Base-by-base conservation (phyloP, 2,113 vertebrate species). In the Microtus richardsoni region DNA sequence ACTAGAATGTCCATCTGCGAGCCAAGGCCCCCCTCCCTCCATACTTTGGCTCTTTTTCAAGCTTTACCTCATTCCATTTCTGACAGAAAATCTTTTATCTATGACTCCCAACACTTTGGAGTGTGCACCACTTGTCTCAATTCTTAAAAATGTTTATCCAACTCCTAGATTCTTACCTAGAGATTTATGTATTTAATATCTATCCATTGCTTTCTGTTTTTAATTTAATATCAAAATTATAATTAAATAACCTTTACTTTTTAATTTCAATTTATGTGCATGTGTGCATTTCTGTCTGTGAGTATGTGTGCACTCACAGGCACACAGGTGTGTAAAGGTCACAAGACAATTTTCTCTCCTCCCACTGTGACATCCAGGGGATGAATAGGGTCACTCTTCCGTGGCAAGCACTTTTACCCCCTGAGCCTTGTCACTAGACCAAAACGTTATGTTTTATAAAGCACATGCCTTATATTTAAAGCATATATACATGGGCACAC, bases 391-490 rank as follows among this genome's bases (percentile, higher is more conserved):
- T 33, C 82, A 85, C 39, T 64, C 16, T 47, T 44, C 28, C 14
- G 0, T 64, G 60, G 39, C 41, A 44, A 85, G 28, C 39, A 33
- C 39, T 66, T 85, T 66, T 47, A 33, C 26, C 39, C 16, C 64
- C 41, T 44, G 60, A 84, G 82, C 36, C 24, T 16, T 83, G 54
- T 41, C 54, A 62, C 22, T 83, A 60, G n/a, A 7, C 39, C 60
- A 84, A 64, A 70, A 9, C 10, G 2, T 39, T 87, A 9, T n/a
- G 21, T 92, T 92, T 85, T n/a, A 78, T 78, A 96, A 95, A 91
- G 71, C 71, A 52, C 7, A 90, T 7, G 62, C 44, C n/a, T 91
- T 21, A 41, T 89, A 77, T 91, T 83, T 91, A 39, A 73, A 90
- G 11, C 26, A 33, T 28, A 44, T 3, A 16, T 39, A 64, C 60